Evolutionary conservation across 2,888 invertebrate species (phyloP).

Genomic region (Uloborus plumipes): DNA sequence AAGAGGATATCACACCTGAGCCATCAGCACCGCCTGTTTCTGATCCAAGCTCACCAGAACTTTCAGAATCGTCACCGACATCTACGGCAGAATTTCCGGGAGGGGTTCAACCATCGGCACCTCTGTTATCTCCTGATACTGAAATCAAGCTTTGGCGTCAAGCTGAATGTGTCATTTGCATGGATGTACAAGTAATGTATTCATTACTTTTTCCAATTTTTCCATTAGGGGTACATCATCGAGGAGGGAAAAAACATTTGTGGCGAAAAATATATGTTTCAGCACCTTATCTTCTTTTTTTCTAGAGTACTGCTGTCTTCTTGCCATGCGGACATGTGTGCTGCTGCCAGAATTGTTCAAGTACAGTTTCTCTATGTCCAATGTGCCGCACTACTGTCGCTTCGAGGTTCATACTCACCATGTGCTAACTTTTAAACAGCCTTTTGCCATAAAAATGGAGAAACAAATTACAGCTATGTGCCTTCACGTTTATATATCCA

Average conservation of each 20-base stretch:
- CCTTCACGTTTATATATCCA: too few species aligned
- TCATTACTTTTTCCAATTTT: background rate
- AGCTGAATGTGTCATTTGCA: conserved; percentile 86
- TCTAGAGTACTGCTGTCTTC: conserved; percentile 83
- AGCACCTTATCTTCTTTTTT: conserved; percentile 65
- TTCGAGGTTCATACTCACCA: conserved; percentile 47
- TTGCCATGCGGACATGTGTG: conserved; percentile 91
- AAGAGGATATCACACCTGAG: background rate
- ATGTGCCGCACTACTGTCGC: conserved; percentile 77
- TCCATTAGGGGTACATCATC: too few species aligned
- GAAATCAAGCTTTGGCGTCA: conserved; percentile 62
- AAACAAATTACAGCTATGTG: too few species aligned
- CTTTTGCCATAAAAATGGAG: too few species aligned
- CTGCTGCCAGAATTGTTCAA: conserved; percentile 81
- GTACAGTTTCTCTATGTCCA: conserved; percentile 79
- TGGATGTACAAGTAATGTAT: conserved; percentile 78
- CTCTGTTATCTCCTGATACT: conserved; percentile 40
- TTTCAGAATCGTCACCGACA: too few species aligned
- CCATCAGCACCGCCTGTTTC: conserved; percentile 9
- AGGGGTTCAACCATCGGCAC: conserved; percentile 38
- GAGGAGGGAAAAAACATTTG: too few species aligned
- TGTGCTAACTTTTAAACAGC: conserved; percentile 29
- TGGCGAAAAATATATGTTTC: too few species aligned
- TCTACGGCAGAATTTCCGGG: conserved; percentile 19
- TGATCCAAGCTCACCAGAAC: background rate